Conservation (phyloP, 2,888 invertebrate species). For the Itoplectis maculator region DNA sequence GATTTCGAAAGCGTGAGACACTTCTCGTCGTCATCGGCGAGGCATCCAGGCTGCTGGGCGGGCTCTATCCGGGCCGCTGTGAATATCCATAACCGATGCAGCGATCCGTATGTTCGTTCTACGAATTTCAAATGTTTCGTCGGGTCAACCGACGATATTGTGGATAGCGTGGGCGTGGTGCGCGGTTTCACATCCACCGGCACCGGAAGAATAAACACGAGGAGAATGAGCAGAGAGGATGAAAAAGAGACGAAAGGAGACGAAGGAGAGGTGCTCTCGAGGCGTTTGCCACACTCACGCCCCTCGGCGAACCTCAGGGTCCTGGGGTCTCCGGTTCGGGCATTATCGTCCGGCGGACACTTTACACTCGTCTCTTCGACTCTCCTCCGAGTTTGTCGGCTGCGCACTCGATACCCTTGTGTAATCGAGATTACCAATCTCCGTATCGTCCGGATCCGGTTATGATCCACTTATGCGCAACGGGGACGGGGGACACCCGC, state of each 20-base stretch:
- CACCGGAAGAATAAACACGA: conserved; percentile 67
- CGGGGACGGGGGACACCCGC: conserved; percentile 11
- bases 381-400: conserved; percentile 41
- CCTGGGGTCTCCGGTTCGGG: conserved; percentile 35
- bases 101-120: conserved; percentile 39
- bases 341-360: conserved; percentile 42
- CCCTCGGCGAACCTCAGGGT: conserved; percentile 31
- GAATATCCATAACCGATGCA: neutral
- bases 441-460: conserved; percentile 63
- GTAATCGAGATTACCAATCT: conserved; percentile 71
- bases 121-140: conserved; percentile 49
- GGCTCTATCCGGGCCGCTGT: neutral
- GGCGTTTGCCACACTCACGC: conserved; percentile 38
- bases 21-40: conserved; percentile 25
- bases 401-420: conserved; percentile 70
- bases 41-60: conserved; percentile 27
- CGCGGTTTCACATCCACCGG: conserved; percentile 48
- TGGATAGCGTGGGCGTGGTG: conserved; percentile 62
- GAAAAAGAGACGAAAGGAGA: conserved; percentile 20
- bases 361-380: conserved; percentile 55
- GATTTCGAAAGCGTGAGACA: neutral
- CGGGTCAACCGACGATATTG: conserved; percentile 11
- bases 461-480: conserved; percentile 64
- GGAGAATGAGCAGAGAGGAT: conserved; percentile 35
- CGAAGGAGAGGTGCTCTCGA: conserved; percentile 14